Conservation (phyloP, 2,113 vertebrate species). For the Strix aluco region DNA sequence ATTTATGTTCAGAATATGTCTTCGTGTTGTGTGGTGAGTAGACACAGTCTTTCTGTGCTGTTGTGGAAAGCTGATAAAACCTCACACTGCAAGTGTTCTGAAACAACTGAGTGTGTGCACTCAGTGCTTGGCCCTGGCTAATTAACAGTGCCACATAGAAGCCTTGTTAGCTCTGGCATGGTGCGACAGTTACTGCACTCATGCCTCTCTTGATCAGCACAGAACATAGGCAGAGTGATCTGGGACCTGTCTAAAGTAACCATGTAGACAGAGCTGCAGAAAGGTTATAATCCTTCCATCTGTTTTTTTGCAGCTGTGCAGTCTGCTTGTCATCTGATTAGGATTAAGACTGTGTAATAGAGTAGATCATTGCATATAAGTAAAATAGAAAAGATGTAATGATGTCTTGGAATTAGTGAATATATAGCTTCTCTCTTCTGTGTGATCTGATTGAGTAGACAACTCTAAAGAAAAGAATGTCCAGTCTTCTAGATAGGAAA, state of each 20-base stretch:
- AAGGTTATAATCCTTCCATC: neutral
- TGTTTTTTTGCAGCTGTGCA: neutral
- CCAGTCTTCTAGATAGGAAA: neutral
- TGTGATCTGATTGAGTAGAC: neutral
- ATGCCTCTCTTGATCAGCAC: neutral
- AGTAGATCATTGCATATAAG: neutral
- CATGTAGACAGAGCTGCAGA: neutral
- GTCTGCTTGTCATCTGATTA: neutral
- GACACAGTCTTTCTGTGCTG: neutral
- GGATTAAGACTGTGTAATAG: neutral
- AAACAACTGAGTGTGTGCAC: fast-evolving
- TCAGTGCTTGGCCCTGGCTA: neutral
- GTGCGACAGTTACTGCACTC: fast-evolving
- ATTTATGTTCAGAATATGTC: neutral
- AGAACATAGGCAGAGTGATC: neutral
- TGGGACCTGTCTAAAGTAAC: neutral
- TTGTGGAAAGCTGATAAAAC: neutral
- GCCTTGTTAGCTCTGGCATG: neutral
- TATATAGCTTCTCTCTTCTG: neutral
- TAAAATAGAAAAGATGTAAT: neutral
- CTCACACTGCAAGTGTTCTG: neutral
- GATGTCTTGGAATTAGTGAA: neutral
- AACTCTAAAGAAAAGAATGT: neutral
- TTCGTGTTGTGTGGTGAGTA: neutral
- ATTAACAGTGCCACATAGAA: fast-evolving